phyloP scores from a whole-genome alignment of 2,113 vertebrate species.

The Tragelaphus scriptus region DNA sequence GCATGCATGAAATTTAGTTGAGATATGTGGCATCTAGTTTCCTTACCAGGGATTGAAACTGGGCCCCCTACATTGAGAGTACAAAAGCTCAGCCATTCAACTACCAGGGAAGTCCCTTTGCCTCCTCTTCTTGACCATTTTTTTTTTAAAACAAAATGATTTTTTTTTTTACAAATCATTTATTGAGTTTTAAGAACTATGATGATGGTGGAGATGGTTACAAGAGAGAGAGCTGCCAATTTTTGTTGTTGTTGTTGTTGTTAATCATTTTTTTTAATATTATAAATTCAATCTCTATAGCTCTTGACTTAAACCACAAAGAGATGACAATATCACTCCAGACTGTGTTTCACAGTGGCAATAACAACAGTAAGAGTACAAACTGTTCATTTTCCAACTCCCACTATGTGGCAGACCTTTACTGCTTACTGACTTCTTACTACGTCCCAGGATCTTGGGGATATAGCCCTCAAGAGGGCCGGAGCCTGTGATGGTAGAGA shows the following conservation, averaged over 20 bases:
- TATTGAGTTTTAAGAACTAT: neutral
- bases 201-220: neutral
- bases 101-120: neutral
- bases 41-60: neutral
- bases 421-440: neutral
- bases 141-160: neutral
- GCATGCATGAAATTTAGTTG: neutral
- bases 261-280: neutral
- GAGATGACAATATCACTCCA: neutral
- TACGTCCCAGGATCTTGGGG: neutral
- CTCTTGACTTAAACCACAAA: neutral
- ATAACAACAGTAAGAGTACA: neutral
- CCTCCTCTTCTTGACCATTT: neutral
- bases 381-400: neutral
- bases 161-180: neutral
- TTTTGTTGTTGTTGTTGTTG: neutral
- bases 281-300: neutral
- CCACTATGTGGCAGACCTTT: neutral
- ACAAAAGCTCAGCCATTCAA: neutral
- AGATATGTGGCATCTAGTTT: neutral
- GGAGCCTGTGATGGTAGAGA: neutral
- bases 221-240: neutral
- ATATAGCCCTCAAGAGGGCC: neutral
- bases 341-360: neutral
- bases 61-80: neutral